Evolutionary conservation across 92 coral and sea anemone species (phyloP).

Genomic region (Porites cylindrica): DNA sequence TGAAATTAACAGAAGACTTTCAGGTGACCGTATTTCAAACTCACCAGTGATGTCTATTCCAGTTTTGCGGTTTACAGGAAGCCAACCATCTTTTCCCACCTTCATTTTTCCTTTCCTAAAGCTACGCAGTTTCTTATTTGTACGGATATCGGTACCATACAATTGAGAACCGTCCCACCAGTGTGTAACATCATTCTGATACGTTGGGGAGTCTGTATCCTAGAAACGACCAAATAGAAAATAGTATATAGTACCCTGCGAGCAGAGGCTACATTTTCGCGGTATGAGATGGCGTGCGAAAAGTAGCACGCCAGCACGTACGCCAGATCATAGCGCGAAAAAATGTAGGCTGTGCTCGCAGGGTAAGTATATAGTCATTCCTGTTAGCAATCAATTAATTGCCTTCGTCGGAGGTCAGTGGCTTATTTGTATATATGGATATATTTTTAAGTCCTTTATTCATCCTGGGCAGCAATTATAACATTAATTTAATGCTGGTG

Average conservation of each 20-base stretch:
- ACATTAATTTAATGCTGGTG: too few species aligned
- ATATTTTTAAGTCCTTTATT: too few species aligned
- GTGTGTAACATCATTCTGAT: constrained; percentile 89
- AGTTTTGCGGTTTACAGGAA: constrained; percentile 67
- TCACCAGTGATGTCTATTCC: constrained; percentile 87
- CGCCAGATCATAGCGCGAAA: too few species aligned
- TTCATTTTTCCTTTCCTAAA: constrained; percentile 70
- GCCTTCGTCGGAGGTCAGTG: neutral
- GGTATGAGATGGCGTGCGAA: too few species aligned
- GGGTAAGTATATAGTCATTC: neutral
- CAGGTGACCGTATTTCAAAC: neutral
- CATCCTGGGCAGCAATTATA: too few species aligned
- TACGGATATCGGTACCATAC: constrained; percentile 72
- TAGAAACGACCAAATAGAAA: constrained; percentile 10
- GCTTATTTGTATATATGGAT: too few species aligned
- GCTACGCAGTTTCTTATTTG: constrained; percentile 64
- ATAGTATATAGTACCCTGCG: neutral
- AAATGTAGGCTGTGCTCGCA: too few species aligned
- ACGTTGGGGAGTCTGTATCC: constrained; percentile 61
- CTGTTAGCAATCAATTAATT: neutral
- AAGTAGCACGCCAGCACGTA: too few species aligned
- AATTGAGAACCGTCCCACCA: constrained; percentile 94
- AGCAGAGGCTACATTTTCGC: too few species aligned
- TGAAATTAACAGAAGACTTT: neutral
- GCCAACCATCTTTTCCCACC: constrained; percentile 52